Evolutionary conservation across 2,797 vertebrate genomes (phyloP).

Genomic region (Tapirus indicus): DNA sequence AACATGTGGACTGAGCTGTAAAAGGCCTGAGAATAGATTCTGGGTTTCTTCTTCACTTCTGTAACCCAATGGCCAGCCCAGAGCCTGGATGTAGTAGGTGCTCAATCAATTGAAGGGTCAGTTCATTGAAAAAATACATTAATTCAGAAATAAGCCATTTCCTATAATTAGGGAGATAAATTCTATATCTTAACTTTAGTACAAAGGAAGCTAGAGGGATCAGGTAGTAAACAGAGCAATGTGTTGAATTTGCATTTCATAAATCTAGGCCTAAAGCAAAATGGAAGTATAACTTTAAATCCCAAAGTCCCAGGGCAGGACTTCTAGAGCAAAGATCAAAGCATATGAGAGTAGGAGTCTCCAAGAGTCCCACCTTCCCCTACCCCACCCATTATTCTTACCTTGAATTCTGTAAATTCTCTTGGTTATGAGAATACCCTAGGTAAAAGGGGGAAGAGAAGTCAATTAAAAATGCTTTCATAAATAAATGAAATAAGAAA

Average conservation of each 20-base stretch:
- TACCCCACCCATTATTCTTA: conserved; percentile 50
- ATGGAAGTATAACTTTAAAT: background rate
- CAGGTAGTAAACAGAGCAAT: background rate
- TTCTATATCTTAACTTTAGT: background rate
- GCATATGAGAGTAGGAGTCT: background rate
- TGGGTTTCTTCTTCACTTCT: background rate
- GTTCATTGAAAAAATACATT: background rate
- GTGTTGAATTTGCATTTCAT: background rate
- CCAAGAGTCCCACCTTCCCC: background rate
- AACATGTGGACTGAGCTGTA: background rate
- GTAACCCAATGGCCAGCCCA: background rate
- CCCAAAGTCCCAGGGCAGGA: background rate
- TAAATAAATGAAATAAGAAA: conserved; percentile 37
- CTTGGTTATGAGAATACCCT: conserved; percentile 72
- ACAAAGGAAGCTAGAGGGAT: background rate
- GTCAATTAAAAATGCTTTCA: background rate
- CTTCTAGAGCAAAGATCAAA: background rate
- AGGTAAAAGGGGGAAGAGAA: background rate
- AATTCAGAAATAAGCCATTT: background rate
- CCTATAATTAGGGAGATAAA: background rate
- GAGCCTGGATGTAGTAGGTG: background rate
- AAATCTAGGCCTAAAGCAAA: background rate
- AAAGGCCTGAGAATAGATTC: background rate
- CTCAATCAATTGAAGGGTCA: background rate
- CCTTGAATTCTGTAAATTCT: conserved; percentile 68